A percentile compares a stretch with the other conserved stretches of the same genome.
These are phyloP conservation scores for Cyprinodon variegatus DNA, from an alignment of 2,113 vertebrate genomes.

Conservation along the genomic window DNA sequence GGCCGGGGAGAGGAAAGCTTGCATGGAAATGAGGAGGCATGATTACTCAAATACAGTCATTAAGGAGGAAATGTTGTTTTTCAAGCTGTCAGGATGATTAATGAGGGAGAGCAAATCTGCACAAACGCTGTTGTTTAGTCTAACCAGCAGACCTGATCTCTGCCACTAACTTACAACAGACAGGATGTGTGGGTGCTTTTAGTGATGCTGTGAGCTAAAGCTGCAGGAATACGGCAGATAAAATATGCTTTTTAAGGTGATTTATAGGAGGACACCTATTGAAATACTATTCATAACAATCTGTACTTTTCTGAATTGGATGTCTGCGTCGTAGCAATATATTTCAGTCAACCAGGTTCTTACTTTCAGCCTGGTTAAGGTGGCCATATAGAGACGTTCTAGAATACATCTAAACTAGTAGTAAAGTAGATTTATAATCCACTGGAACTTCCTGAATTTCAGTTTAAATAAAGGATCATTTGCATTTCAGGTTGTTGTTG, in stretches of 20 bases:
- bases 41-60: conserved; percentile 99
- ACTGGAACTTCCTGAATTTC: too few species aligned
- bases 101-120: conserved; percentile 93
- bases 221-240: neutral
- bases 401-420: too few species aligned
- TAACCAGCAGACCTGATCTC: conserved; percentile 95
- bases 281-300: too few species aligned
- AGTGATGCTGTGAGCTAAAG: conserved; percentile 12
- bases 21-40: conserved; percentile 84
- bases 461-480: too few species aligned
- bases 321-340: too few species aligned
- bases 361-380: too few species aligned
- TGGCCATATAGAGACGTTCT: too few species aligned
- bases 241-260: neutral
- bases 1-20: conserved; percentile 49
- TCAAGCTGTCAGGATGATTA: conserved; percentile 99
- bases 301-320: too few species aligned
- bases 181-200: conserved; percentile 58
- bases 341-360: too few species aligned
- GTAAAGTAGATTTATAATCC: too few species aligned
- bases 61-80: conserved; percentile 99
- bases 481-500: too few species aligned
- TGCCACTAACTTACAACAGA: conserved; percentile 90
- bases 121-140: conserved; percentile 99
- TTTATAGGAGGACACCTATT: neutral